These are phyloP conservation scores for Syngnathus floridae DNA, from an alignment of 2,113 vertebrate genomes.

Conservation along the genomic window DNA sequence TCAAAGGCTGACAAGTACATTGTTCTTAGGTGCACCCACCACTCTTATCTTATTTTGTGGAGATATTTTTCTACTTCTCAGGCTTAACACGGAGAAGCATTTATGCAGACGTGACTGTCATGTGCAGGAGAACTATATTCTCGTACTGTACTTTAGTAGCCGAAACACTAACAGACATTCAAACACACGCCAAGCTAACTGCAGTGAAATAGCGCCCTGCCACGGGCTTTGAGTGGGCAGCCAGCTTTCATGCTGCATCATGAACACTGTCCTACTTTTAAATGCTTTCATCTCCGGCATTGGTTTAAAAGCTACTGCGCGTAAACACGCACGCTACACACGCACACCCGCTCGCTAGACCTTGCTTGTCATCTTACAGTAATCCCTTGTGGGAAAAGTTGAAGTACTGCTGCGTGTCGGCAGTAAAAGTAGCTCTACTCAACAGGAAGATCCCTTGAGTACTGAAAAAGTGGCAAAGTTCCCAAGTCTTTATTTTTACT, in stretches of 20 bases:
- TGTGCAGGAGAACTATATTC: slow-evolving; percentile 8
- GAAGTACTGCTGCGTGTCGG: slow-evolving; percentile 9
- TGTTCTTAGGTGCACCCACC: slow-evolving; percentile 15
- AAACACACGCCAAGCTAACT: background rate
- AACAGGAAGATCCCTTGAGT: background rate
- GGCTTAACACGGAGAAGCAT: slow-evolving; percentile 44
- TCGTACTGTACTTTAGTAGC: slow-evolving; percentile 13
- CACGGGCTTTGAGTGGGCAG: slow-evolving; percentile 28
- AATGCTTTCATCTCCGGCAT: slow-evolving; percentile 35
- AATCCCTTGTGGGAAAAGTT: slow-evolving; percentile 19
- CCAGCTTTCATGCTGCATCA: slow-evolving; percentile 25
- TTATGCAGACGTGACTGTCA: slow-evolving; percentile 22
- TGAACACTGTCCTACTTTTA: slow-evolving; percentile 21
- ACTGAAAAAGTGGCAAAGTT: background rate
- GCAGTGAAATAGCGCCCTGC: slow-evolving; percentile 12
- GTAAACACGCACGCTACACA: background rate
- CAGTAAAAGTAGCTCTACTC: slow-evolving; percentile 18
- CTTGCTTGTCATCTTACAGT: slow-evolving; percentile 6
- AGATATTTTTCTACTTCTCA: slow-evolving; percentile 34
- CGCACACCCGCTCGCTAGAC: slow-evolving; percentile 13
- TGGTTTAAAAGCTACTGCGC: slow-evolving; percentile 18
- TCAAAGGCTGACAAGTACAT: slow-evolving; percentile 30
- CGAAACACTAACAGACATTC: background rate
- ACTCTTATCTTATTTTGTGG: slow-evolving; percentile 23
- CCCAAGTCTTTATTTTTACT: background rate